Conservation (phyloP, 1,140 invertebrate genomes). For the Wiebesia pumilae region DNA sequence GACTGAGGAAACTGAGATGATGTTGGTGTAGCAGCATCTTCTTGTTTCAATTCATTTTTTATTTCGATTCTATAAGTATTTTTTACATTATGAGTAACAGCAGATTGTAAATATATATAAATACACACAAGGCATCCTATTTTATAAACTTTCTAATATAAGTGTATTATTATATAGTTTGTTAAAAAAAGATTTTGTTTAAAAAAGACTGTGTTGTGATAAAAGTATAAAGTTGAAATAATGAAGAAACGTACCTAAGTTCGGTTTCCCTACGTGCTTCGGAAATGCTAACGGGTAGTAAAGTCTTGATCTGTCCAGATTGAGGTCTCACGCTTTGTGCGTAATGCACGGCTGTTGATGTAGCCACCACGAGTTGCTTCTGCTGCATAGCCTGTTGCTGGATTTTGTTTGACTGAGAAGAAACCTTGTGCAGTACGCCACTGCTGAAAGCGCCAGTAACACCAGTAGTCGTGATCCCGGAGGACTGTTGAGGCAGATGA, state of each 20-base stretch:
- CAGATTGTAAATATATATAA: too few relatives aligned
- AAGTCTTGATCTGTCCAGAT: constrained; percentile 65
- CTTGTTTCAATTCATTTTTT: constrained; percentile 60
- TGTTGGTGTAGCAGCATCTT: constrained; percentile 54
- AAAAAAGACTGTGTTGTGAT: too few relatives aligned
- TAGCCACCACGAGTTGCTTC: constrained; percentile 62
- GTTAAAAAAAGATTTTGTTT: too few relatives aligned
- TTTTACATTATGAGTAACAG: neutral
- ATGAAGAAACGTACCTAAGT: constrained; percentile 58
- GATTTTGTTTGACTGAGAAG: constrained; percentile 58
- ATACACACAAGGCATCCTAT: neutral
- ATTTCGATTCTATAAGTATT: constrained; percentile 60
- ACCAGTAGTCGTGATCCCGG: neutral
- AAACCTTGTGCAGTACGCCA: neutral
- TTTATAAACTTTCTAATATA: neutral
- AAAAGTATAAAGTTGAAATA: constrained; percentile 21
- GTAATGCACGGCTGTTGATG: constrained; percentile 41
- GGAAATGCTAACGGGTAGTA: constrained; percentile 58
- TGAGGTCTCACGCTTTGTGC: constrained; percentile 58
- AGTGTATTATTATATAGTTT: neutral
- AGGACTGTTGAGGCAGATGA: neutral
- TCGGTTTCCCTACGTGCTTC: constrained; percentile 62
- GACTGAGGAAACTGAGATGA: constrained; percentile 57
- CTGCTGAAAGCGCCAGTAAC: neutral
- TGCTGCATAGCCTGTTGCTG: constrained; percentile 64